Evolutionary conservation across 2,797 vertebrate species (phyloP).

Genomic region (Valencia hispanica): DNA sequence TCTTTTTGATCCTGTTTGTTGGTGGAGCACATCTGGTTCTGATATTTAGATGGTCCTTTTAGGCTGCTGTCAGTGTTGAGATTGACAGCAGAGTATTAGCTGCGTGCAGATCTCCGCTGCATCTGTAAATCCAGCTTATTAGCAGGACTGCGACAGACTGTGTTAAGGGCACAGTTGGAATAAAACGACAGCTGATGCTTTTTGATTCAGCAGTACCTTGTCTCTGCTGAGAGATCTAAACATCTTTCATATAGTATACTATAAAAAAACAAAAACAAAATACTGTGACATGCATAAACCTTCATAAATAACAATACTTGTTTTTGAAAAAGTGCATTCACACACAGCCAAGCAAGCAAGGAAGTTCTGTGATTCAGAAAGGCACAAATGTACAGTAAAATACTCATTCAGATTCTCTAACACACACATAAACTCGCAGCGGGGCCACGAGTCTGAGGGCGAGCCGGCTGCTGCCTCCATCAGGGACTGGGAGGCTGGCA

Average conservation of each 20-base stretch:
- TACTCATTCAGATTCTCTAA: slow-evolving; percentile 20
- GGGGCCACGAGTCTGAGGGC: slow-evolving; percentile 51
- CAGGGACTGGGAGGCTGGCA: slow-evolving; percentile 65
- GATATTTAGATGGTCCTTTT: slow-evolving; percentile 72
- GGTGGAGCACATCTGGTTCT: slow-evolving; percentile 71
- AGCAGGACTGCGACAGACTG: slow-evolving; percentile 65
- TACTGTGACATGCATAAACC: slow-evolving; percentile 20
- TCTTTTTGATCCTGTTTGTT: slow-evolving; percentile 65
- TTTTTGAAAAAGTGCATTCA: slow-evolving; percentile 41
- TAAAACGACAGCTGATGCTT: slow-evolving; percentile 47
- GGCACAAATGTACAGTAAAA: slow-evolving; percentile 47
- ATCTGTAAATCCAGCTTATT: slow-evolving; percentile 77
- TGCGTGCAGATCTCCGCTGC: slow-evolving; percentile 55
- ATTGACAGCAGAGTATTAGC: slow-evolving; percentile 74
- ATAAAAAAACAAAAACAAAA: slow-evolving; percentile 9
- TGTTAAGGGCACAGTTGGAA: slow-evolving; percentile 42
- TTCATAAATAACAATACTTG: slow-evolving; percentile 31
- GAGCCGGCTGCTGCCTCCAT: slow-evolving; percentile 61
- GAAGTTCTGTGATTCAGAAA: slow-evolving; percentile 43
- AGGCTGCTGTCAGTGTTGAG: slow-evolving; percentile 73
- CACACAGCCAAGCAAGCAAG: slow-evolving; percentile 42
- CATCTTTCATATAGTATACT: slow-evolving; percentile 19
- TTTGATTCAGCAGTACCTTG: slow-evolving; percentile 6
- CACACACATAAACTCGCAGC: slow-evolving; percentile 35
- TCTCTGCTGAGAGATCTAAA: not conserved